Conservation (phyloP, 2,797 vertebrate species). For the Periophthalmus magnuspinnatus region DNA sequence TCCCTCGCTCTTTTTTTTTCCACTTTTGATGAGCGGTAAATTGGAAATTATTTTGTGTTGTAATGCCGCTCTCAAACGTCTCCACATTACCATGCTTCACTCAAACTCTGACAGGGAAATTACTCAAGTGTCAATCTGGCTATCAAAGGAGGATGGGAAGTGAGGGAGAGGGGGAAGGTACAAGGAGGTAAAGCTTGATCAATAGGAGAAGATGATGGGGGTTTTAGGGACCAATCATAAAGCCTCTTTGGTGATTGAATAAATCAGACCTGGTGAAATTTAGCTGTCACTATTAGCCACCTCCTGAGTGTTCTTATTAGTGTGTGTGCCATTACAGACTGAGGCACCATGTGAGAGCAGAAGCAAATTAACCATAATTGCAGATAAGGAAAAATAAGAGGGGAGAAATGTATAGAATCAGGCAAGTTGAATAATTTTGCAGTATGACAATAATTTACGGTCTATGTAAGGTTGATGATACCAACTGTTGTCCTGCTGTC, state of each 20-base stretch:
- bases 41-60: slow-evolving; percentile 90
- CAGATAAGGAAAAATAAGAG: slow-evolving; percentile 55
- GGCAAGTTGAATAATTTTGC: slow-evolving; percentile 62
- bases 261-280: slow-evolving; percentile 67
- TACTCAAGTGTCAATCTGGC: slow-evolving; percentile 87
- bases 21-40: slow-evolving; percentile 91
- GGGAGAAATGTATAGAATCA: slow-evolving; percentile 60
- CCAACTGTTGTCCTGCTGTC: slow-evolving; percentile 32
- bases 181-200: slow-evolving; percentile 79
- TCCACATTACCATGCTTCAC: slow-evolving; percentile 88
- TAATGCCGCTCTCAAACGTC: slow-evolving; percentile 84
- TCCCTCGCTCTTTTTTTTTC: slow-evolving; percentile 54
- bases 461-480: slow-evolving; percentile 31
- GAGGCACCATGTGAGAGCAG: slow-evolving; percentile 43
- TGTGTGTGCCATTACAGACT: slow-evolving; percentile 34
- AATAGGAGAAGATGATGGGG: slow-evolving; percentile 69
- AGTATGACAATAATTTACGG: slow-evolving; percentile 49
- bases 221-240: slow-evolving; percentile 49
- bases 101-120: slow-evolving; percentile 84
- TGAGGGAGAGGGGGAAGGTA: slow-evolving; percentile 22
- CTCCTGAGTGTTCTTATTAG: slow-evolving; percentile 43
- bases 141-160: slow-evolving; percentile 69
- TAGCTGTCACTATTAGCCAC: slow-evolving; percentile 55
- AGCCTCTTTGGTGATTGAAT: slow-evolving; percentile 68
- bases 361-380: slow-evolving; percentile 67